A percentile compares a stretch with the other conserved stretches of the same genome.
phyloP scores from a whole-genome alignment of 1,140 invertebrate genomes.

The Drosophila melanica region DNA sequence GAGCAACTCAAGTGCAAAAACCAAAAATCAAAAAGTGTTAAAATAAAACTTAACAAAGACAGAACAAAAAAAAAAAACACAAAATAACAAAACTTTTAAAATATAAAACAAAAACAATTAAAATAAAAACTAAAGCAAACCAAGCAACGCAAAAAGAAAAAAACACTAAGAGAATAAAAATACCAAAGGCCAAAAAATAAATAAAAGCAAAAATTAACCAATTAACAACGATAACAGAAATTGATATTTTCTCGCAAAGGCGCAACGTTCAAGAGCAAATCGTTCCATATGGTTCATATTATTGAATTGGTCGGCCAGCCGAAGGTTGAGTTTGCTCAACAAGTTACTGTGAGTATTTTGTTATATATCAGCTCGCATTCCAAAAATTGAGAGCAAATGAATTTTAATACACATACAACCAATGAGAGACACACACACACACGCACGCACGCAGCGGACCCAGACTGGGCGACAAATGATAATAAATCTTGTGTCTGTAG shows the following conservation, averaged over 20 bases:
- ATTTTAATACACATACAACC: constrained; percentile 36
- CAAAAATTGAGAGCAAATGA: constrained; percentile 56
- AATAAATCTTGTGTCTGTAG: constrained; percentile 83
- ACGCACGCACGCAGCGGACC: not conserved
- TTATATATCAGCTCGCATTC: not conserved
- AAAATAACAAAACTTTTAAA: constrained; percentile 35
- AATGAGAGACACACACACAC: constrained; percentile 14
- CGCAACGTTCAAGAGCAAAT: constrained; percentile 79
- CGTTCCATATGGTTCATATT: constrained; percentile 84
- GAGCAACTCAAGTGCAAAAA: constrained; percentile 61
- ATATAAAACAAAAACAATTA: constrained; percentile 16
- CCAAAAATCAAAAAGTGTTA: constrained; percentile 36
- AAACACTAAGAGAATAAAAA: constrained; percentile 30
- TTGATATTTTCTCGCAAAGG: constrained; percentile 76
- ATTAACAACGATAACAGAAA: constrained; percentile 49
- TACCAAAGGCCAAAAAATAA: constrained; percentile 5
- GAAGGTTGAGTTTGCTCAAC: constrained; percentile 84
- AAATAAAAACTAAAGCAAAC: constrained; percentile 18
- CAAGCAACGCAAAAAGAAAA: not conserved
- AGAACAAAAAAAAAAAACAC: constrained; percentile 16
- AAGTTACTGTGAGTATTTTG: constrained; percentile 83
- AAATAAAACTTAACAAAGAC: constrained; percentile 22
- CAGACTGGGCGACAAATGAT: constrained; percentile 62
- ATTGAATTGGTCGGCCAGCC: constrained; percentile 84
- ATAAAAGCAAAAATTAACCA: constrained; percentile 15